These are phyloP conservation scores for Bombus impatiens DNA, from an alignment of 1,140 invertebrate species.

Conservation along the genomic window DNA sequence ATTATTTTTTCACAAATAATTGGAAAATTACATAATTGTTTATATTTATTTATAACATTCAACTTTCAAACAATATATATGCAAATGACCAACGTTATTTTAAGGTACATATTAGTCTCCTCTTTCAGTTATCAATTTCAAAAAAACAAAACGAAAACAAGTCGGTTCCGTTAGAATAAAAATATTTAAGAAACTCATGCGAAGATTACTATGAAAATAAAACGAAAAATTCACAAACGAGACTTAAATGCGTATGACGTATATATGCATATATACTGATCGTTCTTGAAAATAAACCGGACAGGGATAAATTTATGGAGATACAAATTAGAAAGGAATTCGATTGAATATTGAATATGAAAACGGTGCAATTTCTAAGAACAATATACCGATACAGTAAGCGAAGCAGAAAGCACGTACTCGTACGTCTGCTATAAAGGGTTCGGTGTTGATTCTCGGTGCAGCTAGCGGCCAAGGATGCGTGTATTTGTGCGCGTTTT, in stretches of 20 bases:
- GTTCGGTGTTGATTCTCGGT: constrained; percentile 10
- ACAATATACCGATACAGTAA: constrained; percentile 2
- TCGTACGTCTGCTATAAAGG: constrained; percentile 18
- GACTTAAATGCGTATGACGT: background rate
- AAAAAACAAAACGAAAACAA: background rate
- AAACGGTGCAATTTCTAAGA: constrained; percentile 8
- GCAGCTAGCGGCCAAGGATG: constrained; percentile 34
- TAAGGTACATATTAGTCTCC: background rate
- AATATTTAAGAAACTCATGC: background rate
- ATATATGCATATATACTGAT: background rate
- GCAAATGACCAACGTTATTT: background rate
- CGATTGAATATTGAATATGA: constrained; percentile 18
- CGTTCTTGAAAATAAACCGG: background rate
- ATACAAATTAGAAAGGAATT: background rate
- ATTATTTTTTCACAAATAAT: background rate
- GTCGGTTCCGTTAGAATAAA: background rate
- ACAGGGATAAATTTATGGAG: background rate
- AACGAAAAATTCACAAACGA: background rate
- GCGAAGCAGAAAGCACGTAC: background rate
- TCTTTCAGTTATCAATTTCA: background rate
- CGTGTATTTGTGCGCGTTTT: constrained; percentile 38
- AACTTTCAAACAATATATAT: background rate
- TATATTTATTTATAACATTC: background rate
- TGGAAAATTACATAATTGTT: background rate
- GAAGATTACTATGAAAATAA: background rate